Conservation (phyloP, 2,797 vertebrate genomes). For the Enteromius argenteus region DNA sequence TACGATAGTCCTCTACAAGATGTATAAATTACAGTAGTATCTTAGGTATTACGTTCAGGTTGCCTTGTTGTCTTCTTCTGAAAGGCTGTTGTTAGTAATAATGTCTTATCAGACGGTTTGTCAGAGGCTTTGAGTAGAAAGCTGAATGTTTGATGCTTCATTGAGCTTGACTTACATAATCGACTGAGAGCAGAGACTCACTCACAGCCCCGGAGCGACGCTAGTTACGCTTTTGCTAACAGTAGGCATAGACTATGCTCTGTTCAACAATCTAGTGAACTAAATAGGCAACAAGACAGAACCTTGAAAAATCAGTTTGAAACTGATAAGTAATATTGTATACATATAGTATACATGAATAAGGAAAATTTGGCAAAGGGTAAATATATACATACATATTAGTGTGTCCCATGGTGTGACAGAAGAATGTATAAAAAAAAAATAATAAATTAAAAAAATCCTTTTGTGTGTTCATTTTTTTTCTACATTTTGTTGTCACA, state of each 20-base stretch:
- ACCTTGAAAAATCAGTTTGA: background rate
- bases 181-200: slow-evolving; percentile 10
- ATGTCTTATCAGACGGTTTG: background rate
- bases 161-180: slow-evolving; percentile 3
- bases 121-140: background rate
- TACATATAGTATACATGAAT: no score
- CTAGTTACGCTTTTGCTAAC: background rate
- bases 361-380: no score
- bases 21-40: background rate
- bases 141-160: background rate
- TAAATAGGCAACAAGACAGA: background rate
- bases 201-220: background rate
- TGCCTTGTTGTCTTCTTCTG: background rate
- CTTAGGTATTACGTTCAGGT: background rate
- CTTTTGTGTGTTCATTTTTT: no score
- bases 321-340: background rate
- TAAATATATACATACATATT: no score
- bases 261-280: background rate
- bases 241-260: background rate
- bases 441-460: no score
- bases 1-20: background rate
- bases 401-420: no score
- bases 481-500: no score
- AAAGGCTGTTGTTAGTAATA: background rate
- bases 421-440: no score